phyloP scores from a whole-genome alignment of 2,113 vertebrate genomes.

The Melospiza melodia region DNA sequence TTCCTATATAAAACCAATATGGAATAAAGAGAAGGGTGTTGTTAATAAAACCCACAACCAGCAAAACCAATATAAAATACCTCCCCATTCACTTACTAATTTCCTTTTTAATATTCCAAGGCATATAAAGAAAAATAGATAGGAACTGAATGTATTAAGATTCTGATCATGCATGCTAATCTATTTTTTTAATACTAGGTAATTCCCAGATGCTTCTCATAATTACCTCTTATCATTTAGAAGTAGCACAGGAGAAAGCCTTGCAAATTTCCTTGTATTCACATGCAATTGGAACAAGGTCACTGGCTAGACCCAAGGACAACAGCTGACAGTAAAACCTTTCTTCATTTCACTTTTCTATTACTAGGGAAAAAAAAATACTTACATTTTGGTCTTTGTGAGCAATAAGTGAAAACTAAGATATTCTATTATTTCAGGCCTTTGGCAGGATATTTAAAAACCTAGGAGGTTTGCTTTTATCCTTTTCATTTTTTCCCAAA shows the following conservation, averaged over 20 bases:
- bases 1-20: background rate
- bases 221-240: conserved; percentile 39
- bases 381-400: background rate
- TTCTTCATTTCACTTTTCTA: background rate
- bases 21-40: background rate
- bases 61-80: background rate
- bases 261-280: conserved; percentile 20
- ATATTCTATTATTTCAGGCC: background rate
- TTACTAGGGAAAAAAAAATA: background rate
- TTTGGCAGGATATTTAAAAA: background rate
- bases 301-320: conserved; percentile 35
- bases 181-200: conserved; percentile 42
- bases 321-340: background rate
- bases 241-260: background rate
- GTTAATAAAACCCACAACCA: background rate
- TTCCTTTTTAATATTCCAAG: conserved; percentile 1
- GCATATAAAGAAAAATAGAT: background rate
- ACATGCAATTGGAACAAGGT: conserved; percentile 26
- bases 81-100: background rate
- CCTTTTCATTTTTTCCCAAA: background rate
- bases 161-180: background rate
- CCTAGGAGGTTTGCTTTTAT: background rate
- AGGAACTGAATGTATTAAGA: background rate
- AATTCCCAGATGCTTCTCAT: conserved; percentile 46
- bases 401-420: background rate